These are phyloP conservation scores for Hepsetus odoe DNA, from an alignment of 2,113 vertebrate species.

Conservation along the genomic window DNA sequence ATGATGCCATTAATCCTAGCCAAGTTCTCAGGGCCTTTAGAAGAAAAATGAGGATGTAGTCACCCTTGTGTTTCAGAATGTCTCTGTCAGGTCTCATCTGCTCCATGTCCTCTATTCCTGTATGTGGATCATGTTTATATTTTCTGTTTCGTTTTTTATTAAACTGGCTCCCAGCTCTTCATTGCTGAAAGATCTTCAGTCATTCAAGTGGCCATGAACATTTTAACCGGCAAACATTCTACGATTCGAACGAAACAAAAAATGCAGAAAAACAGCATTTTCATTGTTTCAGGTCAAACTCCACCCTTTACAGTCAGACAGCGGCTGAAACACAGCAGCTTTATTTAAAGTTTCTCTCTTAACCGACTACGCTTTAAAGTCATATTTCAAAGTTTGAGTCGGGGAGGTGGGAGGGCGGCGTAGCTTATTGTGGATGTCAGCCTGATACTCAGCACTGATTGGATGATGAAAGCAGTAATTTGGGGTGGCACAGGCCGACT, in stretches of 20 bases:
- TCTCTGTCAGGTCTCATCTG: no score
- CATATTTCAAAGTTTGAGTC: conserved; percentile 43
- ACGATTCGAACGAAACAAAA: background rate
- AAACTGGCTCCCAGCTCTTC: no score
- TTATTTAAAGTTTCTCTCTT: background rate
- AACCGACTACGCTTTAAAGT: conserved; percentile 49
- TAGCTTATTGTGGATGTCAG: conserved; percentile 65
- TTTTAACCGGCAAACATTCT: no score
- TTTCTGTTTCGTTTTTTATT: no score
- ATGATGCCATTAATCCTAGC: no score
- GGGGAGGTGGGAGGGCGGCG: conserved; percentile 56
- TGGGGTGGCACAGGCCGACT: conserved; percentile 68
- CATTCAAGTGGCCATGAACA: no score
- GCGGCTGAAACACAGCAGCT: background rate
- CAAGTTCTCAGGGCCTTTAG: no score
- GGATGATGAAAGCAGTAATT: conserved; percentile 77
- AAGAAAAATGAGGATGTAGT: no score
- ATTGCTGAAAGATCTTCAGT: no score
- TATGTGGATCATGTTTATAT: no score
- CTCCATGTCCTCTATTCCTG: no score
- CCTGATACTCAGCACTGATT: conserved; percentile 70
- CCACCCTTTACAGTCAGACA: background rate
- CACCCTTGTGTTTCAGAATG: no score
- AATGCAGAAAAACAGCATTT: background rate
- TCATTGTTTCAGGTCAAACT: background rate